Base-by-base conservation (phyloP, 2,113 vertebrate genomes). In the Malurus alboscapulatus region DNA sequence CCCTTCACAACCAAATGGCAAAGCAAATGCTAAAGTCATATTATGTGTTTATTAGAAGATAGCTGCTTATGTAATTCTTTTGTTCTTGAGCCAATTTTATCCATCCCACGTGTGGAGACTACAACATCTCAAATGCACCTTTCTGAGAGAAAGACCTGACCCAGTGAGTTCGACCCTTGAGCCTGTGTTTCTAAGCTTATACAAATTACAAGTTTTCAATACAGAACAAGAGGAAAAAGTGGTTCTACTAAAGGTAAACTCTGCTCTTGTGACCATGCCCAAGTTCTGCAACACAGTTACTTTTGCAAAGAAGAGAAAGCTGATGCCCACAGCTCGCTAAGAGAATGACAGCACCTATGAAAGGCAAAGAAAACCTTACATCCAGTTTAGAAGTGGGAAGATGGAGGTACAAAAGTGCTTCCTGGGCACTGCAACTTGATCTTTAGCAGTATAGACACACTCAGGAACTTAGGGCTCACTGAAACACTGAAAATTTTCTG, bases 31-130 rank as follows among this genome's bases (percentile, higher is more conserved):
- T 80, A 22, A 66, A 75, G 16, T 55, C 3, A 34, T 51, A 27
- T 36, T 30, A 20, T 47, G 9, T 57, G 34, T 21, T 93, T 77
- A 53, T 57, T 61, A 38, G 45, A 89, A 57, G 17, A 86, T 5
- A 75, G 14, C 40, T 65, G 10, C 47, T 76, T 93, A 34, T 75
- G 44, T 44, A 65, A 63, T 67, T 79, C 2, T 20, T 59, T 85
- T 78, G 17, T 51, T 78, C 62, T 42, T 65, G 22, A 88, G 50
- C 24, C 36, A 75, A 9, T 76, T 83, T 76, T 68, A 10, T 76
- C 27, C 7, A 65, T 50, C 22, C 18, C 50, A 16, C 0, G 0
- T 26, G 20, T 19, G 34, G 32, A 17, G 11, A 75, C 22, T 55
- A 17, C 20, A 63, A 12, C 17, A 44, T 38, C 44, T 86, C n/a